These are phyloP conservation scores for Halocynthia roretzi DNA, from an alignment of 23 tunicate species.

Conservation along the genomic window DNA sequence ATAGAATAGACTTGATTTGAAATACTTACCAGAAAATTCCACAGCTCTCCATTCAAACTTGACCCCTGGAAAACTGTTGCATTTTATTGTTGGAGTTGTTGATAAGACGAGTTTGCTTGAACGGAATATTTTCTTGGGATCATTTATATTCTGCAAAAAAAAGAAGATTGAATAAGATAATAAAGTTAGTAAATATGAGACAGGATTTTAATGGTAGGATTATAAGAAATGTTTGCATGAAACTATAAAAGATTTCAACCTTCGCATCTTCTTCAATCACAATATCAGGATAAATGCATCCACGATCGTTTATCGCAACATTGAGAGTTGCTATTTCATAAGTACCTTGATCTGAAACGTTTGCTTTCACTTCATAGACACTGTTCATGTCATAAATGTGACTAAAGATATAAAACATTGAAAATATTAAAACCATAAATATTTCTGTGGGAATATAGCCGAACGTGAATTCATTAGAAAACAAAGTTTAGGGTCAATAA, in stretches of 20 bases:
- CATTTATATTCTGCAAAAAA: constrained; percentile 29
- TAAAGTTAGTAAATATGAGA: not conserved
- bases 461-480: not conserved
- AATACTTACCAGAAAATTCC: constrained; percentile 41
- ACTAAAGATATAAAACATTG: constrained; percentile 12
- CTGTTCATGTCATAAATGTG: constrained; percentile 80
- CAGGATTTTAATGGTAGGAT: constrained; percentile 1
- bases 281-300: constrained; percentile 80
- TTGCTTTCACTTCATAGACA: constrained; percentile 56
- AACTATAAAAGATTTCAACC: constrained; percentile 17
- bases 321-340: constrained; percentile 33
- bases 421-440: not conserved
- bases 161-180: too few species aligned
- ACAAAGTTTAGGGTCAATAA: too few species aligned
- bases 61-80: constrained; percentile 78
- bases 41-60: constrained; percentile 75
- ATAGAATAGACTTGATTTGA: not conserved
- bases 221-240: not conserved
- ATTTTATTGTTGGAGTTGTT: constrained; percentile 63
- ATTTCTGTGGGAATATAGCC: not conserved
- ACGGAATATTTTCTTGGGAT: constrained; percentile 64
- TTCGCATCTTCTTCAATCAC: constrained; percentile 88
- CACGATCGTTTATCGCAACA: constrained; percentile 83
- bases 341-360: constrained; percentile 54
- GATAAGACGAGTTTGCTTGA: constrained; percentile 76